Evolutionary conservation across 2,797 vertebrate genomes (phyloP), one percentile per base, ranked within the genome.

Genomic region (Setipinna tenuifilis): DNA sequence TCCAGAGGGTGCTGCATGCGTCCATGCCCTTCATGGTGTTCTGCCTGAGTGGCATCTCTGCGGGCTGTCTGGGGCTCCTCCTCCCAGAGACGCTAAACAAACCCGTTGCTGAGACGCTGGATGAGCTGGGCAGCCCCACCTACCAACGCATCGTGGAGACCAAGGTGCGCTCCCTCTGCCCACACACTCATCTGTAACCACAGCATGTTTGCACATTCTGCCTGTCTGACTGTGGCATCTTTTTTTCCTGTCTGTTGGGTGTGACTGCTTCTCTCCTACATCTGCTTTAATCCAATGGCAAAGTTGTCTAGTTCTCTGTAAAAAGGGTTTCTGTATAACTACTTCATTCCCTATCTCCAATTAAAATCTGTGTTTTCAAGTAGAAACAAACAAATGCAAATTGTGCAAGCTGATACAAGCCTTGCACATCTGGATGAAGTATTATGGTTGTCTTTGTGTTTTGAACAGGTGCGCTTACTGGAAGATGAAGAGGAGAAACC

Each of bases 81-180:
- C 96, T 98, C 50, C 97, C 97, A 0, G 97, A 97, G 90, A 98
- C 97, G 0, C 95, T 97, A 21, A 95, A 97, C 92, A 93, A 92
- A 75, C 95, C 96, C 0, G 83, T 94, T n/a, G 94, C 94, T 0
- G 97, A 98, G 87, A 97, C 94, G 1, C 92, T 96, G 81, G 96
- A 96, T 78, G 96, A 97, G 82, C 94, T 97, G 10, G 65, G 93
- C 89, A 89, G 83, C 87, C 87, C 93, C 3, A 83, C 78, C 17
- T 94, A 91, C 85, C 93, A 94, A 92, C 46, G 92, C 59, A 90
- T 96, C 83, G 87, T 95, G 89, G 95, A 95, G 23, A 93, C 92
- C 87, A 93, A 96, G 94, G 93, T 95, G 90, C 90, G 85, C 82
- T 21, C 7, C 17, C 17, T 44, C 23, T 35, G 31, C 71, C 71